phyloP scores from a whole-genome alignment of 2,888 invertebrate genomes.

The Colletes collaris region DNA sequence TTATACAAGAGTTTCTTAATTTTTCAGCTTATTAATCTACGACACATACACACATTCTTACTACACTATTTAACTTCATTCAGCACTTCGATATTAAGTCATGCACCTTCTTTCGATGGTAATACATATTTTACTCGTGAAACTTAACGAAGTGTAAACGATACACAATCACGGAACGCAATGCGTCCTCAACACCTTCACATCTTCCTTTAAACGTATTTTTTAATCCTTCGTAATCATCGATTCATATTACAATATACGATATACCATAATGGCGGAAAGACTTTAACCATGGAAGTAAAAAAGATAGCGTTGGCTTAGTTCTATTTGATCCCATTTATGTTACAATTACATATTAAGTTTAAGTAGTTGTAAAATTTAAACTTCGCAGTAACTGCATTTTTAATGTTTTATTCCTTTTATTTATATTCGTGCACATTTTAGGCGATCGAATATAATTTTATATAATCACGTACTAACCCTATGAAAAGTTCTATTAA shows the following conservation, averaged over 20 bases:
- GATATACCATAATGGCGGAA: conserved; percentile 48
- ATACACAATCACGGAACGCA: conserved; percentile 26
- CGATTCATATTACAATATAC: conserved; percentile 43
- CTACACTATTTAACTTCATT: conserved; percentile 28
- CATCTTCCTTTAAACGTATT: conserved; percentile 31
- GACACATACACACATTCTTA: conserved; percentile 43
- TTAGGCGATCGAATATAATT: not conserved
- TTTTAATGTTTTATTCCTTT: not conserved
- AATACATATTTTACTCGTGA: conserved; percentile 26
- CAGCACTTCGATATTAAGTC: conserved; percentile 36
- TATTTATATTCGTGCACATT: conserved; percentile 1
- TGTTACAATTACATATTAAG: not conserved
- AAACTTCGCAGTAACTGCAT: not conserved
- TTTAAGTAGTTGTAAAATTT: not conserved
- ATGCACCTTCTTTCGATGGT: conserved; percentile 15
- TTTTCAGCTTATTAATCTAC: conserved; percentile 34
- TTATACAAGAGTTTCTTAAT: conserved; percentile 24
- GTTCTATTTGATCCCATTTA: conserved; percentile 13
- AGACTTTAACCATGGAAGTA: conserved; percentile 39
- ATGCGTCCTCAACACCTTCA: conserved; percentile 24
- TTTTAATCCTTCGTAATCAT: conserved; percentile 38
- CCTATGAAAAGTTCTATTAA: not conserved
- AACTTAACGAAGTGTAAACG: conserved; percentile 25
- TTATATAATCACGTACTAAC: conserved; percentile 3
- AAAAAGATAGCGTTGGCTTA: conserved; percentile 19